Conservation (phyloP, 1,140 invertebrate genomes). For the Pachyrhynchus sulphureomaculatus region DNA sequence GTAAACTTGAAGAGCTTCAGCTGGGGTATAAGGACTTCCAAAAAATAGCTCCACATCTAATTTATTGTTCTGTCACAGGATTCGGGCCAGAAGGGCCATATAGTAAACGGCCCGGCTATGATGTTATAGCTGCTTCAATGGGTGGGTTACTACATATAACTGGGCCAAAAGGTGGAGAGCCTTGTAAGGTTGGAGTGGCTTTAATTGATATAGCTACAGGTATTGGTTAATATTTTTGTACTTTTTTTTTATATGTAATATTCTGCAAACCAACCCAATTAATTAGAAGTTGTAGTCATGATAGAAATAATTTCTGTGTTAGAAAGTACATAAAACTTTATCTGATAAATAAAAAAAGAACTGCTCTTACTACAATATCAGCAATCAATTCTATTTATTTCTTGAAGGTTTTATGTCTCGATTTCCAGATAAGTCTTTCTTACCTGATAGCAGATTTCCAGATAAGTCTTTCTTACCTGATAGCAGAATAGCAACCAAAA, state of each 20-base stretch:
- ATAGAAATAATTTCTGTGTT: too few relatives aligned
- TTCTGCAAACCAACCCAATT: too few relatives aligned
- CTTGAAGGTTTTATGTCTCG: too few relatives aligned
- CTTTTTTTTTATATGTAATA: background rate
- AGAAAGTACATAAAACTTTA: too few relatives aligned
- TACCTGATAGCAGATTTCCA: too few relatives aligned
- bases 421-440: too few relatives aligned
- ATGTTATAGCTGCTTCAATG: conserved; percentile 91
- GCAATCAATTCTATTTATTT: too few relatives aligned
- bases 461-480: too few relatives aligned
- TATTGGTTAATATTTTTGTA: conserved; percentile 8
- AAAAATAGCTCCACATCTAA: conserved; percentile 71
- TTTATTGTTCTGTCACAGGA: conserved; percentile 94
- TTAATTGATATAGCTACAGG: conserved; percentile 87
- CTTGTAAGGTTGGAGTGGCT: conserved; percentile 91
- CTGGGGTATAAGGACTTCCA: conserved; percentile 79
- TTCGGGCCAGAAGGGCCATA: conserved; percentile 90
- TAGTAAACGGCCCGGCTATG: conserved; percentile 83
- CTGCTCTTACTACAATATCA: too few relatives aligned
- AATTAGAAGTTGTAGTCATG: too few relatives aligned
- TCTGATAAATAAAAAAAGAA: too few relatives aligned
- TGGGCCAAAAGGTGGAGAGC: conserved; percentile 78
- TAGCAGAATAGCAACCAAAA: too few relatives aligned
- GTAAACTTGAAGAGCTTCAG: conserved; percentile 75
- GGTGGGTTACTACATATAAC: conserved; percentile 90